Evolutionary conservation across 2,797 vertebrate genomes (phyloP), one percentile per base, ranked within the genome.

Genomic region (Poeciliopsis turneri): DNA sequence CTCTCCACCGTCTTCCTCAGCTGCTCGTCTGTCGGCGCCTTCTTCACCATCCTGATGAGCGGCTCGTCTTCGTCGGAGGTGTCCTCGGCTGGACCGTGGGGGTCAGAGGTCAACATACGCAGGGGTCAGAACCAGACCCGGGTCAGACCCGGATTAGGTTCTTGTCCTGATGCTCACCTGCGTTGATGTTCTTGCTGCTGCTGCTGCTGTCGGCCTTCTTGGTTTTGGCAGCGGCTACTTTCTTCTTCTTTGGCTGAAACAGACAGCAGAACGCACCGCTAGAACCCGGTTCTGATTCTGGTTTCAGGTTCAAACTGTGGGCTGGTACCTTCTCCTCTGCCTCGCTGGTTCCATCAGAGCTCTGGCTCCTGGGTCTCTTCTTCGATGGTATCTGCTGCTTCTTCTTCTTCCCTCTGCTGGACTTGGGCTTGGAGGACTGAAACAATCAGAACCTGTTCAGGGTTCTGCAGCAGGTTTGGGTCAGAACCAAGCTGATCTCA

Each of bases 161-260:
- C 33, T 20, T 33, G 20, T 39, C 33, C 61, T 20, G 61, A 18
- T 30, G 4, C 87, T 97, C 96, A 92, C 96, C 97, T 78, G 96
- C 95, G 93, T 86, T 96, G 53, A 92, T 94, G 72, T 90, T 97
- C 84, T 96, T 98, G 84, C 96, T 98, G 84, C 94, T 96, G 87
- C 89, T 98, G 93, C 98, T 99, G 91, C 98, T 99, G 88, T 99
- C 98, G 25, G 98, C 98, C 90, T 98, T 99, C 94, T 99, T 98
- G 46, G 97, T 96, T 87, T 97, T 97, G 8, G 97, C 95, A 66
- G 92, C 87, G 18, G 91, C 90, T 0, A 82, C 39, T 78, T 87
- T 94, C 89, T 96, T 99, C 92, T 97, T 98, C 78, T 93, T 95
- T 91, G 96, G 96, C 97, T 99, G 86, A 1, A 80, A 88, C 61